These are phyloP conservation scores for Lepisosteus oculatus DNA, from an alignment of 2,113 vertebrate species.

Conservation along the genomic window DNA sequence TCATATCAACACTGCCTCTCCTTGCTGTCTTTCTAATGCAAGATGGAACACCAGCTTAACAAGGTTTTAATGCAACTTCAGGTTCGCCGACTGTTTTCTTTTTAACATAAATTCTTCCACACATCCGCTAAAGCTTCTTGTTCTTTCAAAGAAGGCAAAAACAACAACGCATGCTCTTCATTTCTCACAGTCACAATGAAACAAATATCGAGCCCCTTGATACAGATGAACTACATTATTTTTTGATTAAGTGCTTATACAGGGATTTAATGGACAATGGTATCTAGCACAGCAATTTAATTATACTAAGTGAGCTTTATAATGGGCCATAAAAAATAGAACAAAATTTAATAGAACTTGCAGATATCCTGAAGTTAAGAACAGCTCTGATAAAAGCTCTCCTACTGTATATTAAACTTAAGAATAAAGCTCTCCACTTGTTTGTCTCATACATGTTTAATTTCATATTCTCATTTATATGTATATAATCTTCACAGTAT, in stretches of 20 bases:
- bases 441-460: no score
- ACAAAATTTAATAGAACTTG: conserved; percentile 64
- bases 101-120: conserved; percentile 47
- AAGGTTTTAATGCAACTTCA: conserved; percentile 37
- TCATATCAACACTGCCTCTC: background rate
- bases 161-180: conserved; percentile 29
- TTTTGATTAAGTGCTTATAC: conserved; percentile 61
- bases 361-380: conserved; percentile 60
- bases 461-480: no score
- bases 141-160: conserved; percentile 30
- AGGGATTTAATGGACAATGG: conserved; percentile 57
- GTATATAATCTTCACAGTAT: no score
- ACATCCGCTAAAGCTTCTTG: conserved; percentile 27
- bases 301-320: conserved; percentile 75
- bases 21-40: background rate
- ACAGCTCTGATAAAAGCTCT: no score
- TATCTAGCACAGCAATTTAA: conserved; percentile 72
- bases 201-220: conserved; percentile 45
- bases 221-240: conserved; percentile 66
- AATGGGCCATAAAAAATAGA: conserved; percentile 68
- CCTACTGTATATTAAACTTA: no score
- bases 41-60: conserved; percentile 22
- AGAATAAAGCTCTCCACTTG: no score
- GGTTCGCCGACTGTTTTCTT: conserved; percentile 30
- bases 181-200: conserved; percentile 45